A percentile compares a stretch with the other conserved stretches of the same genome.
phyloP scores from a whole-genome alignment of 2,113 vertebrate genomes.

The Anser cygnoides region DNA sequence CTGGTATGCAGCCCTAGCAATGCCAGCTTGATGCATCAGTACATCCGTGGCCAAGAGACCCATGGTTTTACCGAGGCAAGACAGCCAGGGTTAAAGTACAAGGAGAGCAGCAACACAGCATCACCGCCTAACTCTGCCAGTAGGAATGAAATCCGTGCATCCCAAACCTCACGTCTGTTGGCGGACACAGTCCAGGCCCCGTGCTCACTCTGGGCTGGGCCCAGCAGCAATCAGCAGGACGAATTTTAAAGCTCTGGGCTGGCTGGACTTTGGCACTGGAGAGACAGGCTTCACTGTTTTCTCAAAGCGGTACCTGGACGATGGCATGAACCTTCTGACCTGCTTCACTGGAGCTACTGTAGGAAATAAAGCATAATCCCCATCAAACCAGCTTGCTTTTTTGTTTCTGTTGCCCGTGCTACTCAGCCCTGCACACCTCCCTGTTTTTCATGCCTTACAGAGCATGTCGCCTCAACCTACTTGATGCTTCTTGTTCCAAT shows the following conservation, averaged over 20 bases:
- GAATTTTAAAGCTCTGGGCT: slow-evolving; percentile 18
- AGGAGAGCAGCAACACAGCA: background rate
- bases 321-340: background rate
- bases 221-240: slow-evolving; percentile 1
- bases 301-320: background rate
- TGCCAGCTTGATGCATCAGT: background rate
- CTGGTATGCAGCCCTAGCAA: background rate
- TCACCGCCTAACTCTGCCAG: background rate
- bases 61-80: background rate
- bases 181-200: background rate
- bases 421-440: background rate
- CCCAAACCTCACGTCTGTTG: background rate
- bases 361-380: background rate
- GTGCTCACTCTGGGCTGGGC: background rate
- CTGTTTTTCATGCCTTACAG: background rate
- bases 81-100: background rate
- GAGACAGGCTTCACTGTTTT: background rate
- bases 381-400: background rate
- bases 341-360: background rate
- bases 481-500: fast-evolving
- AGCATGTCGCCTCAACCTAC: background rate
- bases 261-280: background rate
- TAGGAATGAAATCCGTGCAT: background rate
- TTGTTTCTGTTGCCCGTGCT: background rate
- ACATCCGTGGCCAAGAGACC: background rate